phyloP scores from a whole-genome alignment of 2,113 vertebrate genomes.

The Daubentonia madagascariensis region DNA sequence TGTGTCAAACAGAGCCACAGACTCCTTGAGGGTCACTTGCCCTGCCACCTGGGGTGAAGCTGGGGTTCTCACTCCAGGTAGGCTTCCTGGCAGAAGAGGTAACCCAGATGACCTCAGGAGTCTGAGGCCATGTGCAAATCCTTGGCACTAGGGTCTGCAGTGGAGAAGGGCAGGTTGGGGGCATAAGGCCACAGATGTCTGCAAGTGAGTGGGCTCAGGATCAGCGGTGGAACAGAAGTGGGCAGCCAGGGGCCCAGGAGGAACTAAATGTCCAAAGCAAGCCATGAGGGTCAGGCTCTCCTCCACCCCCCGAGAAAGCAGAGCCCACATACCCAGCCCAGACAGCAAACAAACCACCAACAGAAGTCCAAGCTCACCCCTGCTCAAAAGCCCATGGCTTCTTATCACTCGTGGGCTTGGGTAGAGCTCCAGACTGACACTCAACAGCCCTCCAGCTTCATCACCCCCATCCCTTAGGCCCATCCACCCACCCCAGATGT shows the following conservation, averaged over 20 bases:
- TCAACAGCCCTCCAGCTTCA: not conserved
- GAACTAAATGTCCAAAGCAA: constrained; percentile 15
- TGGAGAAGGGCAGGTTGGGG: not conserved
- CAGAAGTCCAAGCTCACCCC: not conserved
- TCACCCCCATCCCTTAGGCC: not conserved
- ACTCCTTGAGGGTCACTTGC: not conserved
- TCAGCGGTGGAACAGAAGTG: not conserved
- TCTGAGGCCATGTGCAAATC: not conserved
- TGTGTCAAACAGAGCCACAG: not conserved
- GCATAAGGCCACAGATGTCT: not conserved
- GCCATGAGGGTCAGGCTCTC: not conserved
- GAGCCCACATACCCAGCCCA: not conserved
- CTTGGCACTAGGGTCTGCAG: not conserved
- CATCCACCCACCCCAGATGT: not conserved
- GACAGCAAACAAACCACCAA: not conserved
- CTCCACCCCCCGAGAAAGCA: not conserved
- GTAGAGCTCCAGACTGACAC: not conserved
- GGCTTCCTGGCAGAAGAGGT: not conserved
- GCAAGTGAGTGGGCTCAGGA: not conserved
- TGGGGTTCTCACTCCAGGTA: not conserved
- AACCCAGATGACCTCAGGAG: not conserved
- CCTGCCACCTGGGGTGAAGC: not conserved
- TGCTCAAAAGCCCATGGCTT: not conserved
- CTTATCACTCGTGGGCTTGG: not conserved
- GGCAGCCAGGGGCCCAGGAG: not conserved